phyloP scores from a whole-genome alignment of 2,888 invertebrate genomes.

The Nephrocerus scutellatus region DNA sequence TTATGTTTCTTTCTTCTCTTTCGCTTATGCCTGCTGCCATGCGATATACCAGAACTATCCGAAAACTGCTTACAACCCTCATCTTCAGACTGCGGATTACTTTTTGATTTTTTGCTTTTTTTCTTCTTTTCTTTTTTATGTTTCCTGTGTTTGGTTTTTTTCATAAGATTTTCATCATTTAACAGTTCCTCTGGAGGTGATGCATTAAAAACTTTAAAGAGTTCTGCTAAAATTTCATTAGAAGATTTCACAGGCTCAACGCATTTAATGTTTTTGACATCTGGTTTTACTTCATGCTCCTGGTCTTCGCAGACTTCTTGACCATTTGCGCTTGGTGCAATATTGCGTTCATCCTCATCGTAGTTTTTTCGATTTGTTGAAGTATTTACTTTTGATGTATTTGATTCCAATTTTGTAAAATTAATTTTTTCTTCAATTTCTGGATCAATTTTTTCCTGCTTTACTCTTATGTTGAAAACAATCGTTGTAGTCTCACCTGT shows the following conservation, averaged over 20 bases:
- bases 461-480: constrained; percentile 29
- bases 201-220: constrained; percentile 63
- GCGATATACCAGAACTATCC: constrained; percentile 16
- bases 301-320: neutral
- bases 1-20: constrained; percentile 36
- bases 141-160: constrained; percentile 40
- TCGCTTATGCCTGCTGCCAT: constrained; percentile 30
- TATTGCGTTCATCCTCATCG: constrained; percentile 13
- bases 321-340: constrained; percentile 10
- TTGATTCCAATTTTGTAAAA: constrained; percentile 9
- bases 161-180: constrained; percentile 45
- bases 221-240: constrained; percentile 70
- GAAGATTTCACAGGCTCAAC: constrained; percentile 44
- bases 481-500: no score
- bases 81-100: constrained; percentile 16
- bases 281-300: neutral
- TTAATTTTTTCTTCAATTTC: constrained; percentile 39
- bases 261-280: constrained; percentile 36
- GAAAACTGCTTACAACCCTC: constrained; percentile 29
- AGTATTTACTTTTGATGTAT: constrained; percentile 22
- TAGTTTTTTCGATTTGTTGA: neutral
- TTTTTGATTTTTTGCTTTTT: constrained; percentile 23
- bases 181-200: constrained; percentile 56
- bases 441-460: constrained; percentile 39
- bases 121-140: constrained; percentile 45